These are phyloP conservation scores for Leuciscus waleckii DNA, from an alignment of 2,797 vertebrate species.

Conservation along the genomic window DNA sequence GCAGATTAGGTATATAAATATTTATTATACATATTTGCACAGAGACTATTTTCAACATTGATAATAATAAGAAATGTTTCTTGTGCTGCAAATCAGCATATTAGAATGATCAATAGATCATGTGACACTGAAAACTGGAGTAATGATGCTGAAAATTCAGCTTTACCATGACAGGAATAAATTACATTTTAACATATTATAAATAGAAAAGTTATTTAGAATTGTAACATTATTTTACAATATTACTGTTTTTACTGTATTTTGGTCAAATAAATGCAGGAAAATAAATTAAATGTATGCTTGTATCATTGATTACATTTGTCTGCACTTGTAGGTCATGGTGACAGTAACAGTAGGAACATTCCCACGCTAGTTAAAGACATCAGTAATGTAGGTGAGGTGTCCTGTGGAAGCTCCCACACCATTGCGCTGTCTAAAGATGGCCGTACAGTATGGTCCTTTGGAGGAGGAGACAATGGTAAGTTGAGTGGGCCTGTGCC, in stretches of 20 bases:
- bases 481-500: neutral
- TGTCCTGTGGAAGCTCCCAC: conserved; percentile 85
- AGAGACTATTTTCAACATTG: neutral
- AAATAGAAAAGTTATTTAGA: neutral
- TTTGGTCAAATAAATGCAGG: neutral
- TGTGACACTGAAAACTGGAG: neutral
- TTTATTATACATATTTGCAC: neutral
- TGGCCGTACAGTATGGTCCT: conserved; percentile 84
- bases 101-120: neutral
- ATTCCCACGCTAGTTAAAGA: conserved; percentile 85
- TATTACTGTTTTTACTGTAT: neutral
- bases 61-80: neutral
- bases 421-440: conserved; percentile 84
- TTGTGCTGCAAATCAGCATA: neutral
- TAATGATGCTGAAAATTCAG: neutral
- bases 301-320: neutral
- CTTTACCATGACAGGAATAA: neutral
- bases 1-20: conserved; percentile 76
- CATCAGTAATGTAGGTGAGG: conserved; percentile 84
- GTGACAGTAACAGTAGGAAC: conserved; percentile 86
- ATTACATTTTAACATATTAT: neutral
- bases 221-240: neutral
- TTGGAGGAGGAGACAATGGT: conserved; percentile 86
- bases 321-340: conserved; percentile 73
- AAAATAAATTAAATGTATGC: neutral